Conservation (phyloP, 2,113 vertebrate genomes). For the Tragelaphus buxtoni region DNA sequence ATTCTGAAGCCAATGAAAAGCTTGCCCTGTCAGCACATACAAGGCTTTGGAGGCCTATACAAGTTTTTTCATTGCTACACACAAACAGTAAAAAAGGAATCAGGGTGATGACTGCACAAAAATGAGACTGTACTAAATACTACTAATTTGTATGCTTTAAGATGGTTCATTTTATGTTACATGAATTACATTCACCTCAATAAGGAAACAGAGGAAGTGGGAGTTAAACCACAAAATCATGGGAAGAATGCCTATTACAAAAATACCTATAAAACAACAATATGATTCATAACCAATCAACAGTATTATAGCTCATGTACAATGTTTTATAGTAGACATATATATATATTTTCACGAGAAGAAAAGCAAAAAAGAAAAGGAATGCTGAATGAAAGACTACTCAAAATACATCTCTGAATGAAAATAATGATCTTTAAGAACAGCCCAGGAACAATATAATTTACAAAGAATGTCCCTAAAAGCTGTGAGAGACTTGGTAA, state of each 20-base stretch:
- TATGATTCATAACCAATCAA: not conserved
- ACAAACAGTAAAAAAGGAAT: slow-evolving; percentile 47
- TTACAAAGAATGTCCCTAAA: not conserved
- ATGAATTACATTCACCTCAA: not conserved
- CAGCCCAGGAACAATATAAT: not conserved
- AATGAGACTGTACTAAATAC: not conserved
- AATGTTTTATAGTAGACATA: not conserved
- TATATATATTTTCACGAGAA: not conserved
- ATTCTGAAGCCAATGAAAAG: slow-evolving; percentile 38
- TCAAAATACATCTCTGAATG: not conserved
- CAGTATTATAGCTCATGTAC: not conserved
- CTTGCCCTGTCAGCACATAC: not conserved
- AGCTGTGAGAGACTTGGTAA: not conserved
- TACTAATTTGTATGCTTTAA: not conserved
- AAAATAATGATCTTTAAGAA: not conserved
- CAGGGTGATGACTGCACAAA: not conserved
- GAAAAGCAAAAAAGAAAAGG: not conserved
- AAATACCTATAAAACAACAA: not conserved
- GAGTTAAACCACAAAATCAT: slow-evolving; percentile 27
- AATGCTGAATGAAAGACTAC: not conserved
- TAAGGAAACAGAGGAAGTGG: not conserved
- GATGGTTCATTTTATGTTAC: not conserved
- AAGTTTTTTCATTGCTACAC: not conserved
- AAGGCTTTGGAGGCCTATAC: slow-evolving; percentile 4
- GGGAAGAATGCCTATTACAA: not conserved